Evolutionary conservation across 2,113 vertebrate species (phyloP).

Genomic region (Panthera leo): DNA sequence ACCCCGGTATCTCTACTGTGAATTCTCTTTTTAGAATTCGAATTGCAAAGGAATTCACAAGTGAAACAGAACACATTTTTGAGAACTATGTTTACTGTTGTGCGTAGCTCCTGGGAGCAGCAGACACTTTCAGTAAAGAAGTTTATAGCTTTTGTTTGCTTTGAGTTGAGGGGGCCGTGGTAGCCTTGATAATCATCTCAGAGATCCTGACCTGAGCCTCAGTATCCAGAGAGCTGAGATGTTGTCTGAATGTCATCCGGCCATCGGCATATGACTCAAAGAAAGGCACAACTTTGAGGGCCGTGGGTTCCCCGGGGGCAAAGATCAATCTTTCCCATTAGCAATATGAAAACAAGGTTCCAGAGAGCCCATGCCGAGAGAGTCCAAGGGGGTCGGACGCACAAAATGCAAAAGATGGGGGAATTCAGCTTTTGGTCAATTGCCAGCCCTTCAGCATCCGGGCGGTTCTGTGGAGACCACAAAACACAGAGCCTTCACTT

Average conservation of each 20-base stretch:
- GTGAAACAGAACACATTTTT: slow-evolving; percentile 8
- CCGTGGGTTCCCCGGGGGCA: rapidly evolving
- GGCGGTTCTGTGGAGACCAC: not conserved
- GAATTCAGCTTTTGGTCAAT: not conserved
- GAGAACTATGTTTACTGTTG: slow-evolving; percentile 21
- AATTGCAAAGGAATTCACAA: not conserved
- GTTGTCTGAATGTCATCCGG: slow-evolving; percentile 46
- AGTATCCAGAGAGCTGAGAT: not conserved
- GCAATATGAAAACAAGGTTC: not conserved
- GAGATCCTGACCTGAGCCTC: not conserved
- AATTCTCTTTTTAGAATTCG: slow-evolving; percentile 51
- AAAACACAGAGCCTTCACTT: not conserved
- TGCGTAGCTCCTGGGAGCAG: slow-evolving; percentile 33
- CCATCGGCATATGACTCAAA: not conserved
- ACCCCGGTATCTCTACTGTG: not conserved
- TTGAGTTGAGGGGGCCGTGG: slow-evolving; percentile 15
- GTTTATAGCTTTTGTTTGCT: not conserved
- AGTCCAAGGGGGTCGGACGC: not conserved
- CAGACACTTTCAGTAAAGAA: slow-evolving; percentile 32
- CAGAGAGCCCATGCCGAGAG: not conserved
- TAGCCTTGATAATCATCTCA: not conserved
- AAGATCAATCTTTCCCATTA: not conserved
- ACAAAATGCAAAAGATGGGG: not conserved
- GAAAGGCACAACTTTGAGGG: not conserved
- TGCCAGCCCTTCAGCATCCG: not conserved